These are phyloP conservation scores for Candidula unifasciata DNA, from an alignment of 2,888 invertebrate species.

Conservation along the genomic window DNA sequence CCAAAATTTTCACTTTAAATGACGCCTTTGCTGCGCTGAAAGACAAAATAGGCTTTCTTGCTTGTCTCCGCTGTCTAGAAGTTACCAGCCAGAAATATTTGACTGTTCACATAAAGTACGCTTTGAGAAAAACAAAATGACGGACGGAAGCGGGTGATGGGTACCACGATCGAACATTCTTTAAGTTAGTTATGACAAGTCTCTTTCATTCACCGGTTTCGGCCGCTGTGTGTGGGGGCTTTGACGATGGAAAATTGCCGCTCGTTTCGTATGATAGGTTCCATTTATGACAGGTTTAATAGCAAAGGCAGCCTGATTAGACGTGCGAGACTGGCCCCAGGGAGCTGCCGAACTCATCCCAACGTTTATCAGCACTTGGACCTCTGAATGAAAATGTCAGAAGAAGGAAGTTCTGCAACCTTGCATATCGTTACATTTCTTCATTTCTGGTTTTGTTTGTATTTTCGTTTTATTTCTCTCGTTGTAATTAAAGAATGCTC, in stretches of 20 bases:
- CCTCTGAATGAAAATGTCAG: slow-evolving; percentile 35
- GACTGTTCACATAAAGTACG: too few relatives aligned
- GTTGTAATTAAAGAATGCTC: slow-evolving; percentile 24
- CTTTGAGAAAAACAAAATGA: too few relatives aligned
- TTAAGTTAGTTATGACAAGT: slow-evolving; percentile 27
- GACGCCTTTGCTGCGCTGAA: too few relatives aligned
- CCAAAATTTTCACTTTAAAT: too few relatives aligned
- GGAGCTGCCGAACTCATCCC: neutral
- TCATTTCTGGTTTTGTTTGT: neutral
- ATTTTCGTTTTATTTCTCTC: neutral
- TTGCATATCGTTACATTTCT: slow-evolving; percentile 11
- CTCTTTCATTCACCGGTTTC: slow-evolving; percentile 20
- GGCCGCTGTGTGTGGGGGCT: slow-evolving; percentile 11
- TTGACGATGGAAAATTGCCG: slow-evolving; percentile 34
- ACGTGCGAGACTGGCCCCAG: slow-evolving; percentile 27
- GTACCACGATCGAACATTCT: neutral
- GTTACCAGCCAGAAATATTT: too few relatives aligned
- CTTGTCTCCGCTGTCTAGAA: too few relatives aligned
- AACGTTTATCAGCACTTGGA: slow-evolving; percentile 37
- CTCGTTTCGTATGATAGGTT: slow-evolving; percentile 32
- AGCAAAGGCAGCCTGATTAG: slow-evolving; percentile 40
- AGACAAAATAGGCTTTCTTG: too few relatives aligned
- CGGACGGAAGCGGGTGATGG: too few relatives aligned
- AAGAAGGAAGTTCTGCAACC: neutral
- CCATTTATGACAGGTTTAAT: slow-evolving; percentile 48